Evolutionary conservation across 2,797 vertebrate genomes (phyloP), one percentile per base, ranked within the genome.

Genomic region (Momotus momota): DNA sequence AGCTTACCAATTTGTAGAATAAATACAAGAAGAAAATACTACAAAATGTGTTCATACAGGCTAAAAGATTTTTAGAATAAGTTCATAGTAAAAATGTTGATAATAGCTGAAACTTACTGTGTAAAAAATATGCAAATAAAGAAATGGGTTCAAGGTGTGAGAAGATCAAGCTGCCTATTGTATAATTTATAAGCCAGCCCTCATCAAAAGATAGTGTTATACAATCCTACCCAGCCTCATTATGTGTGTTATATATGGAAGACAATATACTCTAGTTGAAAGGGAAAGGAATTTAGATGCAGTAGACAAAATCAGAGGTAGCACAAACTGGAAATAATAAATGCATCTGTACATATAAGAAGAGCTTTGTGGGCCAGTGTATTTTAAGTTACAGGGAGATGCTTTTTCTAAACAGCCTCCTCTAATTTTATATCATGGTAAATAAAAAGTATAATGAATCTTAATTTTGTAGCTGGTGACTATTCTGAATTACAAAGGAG

Each of bases 21-120:
- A 94, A 95, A 90, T 70, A 82, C 45, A 90, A 69, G 62, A 91
- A 67, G 51, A 88, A 96, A 97, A 91, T 81, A 95, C 49, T 88
- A 52, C 54, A 66, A 91, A 95, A 94, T 71, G 20, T 78, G 29
- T 91, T 95, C 33, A 49, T 95, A 41, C 26, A 81, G 49, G 9
- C 67, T 65, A 95, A 73, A 35, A 55, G 69, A 77, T 45, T 94
- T 82, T 93, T 94, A 52, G 33, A 88, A 6, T 52, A n/a, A 66
- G 31, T 66, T 46, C 43, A 18, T 17, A 33, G 64, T 33, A 33
- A 66, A 94, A 97, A 90, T 89, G 52, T 81, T 95, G 66, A 69
- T 94, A 91, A 81, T 80, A 70, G 48, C 60, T 96, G 96, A 85
- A 81, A 71, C 49, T 82, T 92, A 78, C 23, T 78, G 61, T 70